These are phyloP conservation scores for Drosophila arizonae DNA, from an alignment of 1,140 invertebrate genomes.

Conservation along the genomic window DNA sequence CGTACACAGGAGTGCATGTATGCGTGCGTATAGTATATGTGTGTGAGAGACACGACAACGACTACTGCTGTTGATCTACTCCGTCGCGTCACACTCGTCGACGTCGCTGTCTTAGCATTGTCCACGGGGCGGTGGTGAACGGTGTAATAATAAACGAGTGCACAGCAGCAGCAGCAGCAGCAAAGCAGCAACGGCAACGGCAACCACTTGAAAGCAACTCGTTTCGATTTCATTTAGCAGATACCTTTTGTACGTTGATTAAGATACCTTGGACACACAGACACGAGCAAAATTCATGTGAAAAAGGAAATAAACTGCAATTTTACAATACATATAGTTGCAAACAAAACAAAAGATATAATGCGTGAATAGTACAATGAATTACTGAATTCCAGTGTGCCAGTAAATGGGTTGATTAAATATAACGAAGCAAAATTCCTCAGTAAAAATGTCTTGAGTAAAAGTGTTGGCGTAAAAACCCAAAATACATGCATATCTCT, in stretches of 20 bases:
- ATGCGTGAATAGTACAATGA: conserved; percentile 23
- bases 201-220: conserved; percentile 82
- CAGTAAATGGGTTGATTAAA: conserved; percentile 36
- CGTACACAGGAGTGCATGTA: conserved; percentile 16
- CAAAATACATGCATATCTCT: conserved; percentile 43
- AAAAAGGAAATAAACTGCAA: conserved; percentile 63
- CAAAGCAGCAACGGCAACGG: conserved; percentile 65
- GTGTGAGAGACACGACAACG: conserved; percentile 32
- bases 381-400: conserved; percentile 56
- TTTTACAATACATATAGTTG: conserved; percentile 32
- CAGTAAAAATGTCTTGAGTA: conserved; percentile 70
- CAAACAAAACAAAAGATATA: conserved; percentile 22
- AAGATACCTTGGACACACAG: conserved; percentile 75
- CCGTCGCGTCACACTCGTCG: conserved; percentile 58
- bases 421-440: conserved; percentile 45
- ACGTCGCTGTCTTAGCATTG: conserved; percentile 44
- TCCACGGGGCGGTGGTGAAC: conserved; percentile 57
- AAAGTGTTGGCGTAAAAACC: conserved; percentile 69
- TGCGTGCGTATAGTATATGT: conserved; percentile 13
- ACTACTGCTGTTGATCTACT: conserved; percentile 53
- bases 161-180: conserved; percentile 59
- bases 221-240: conserved; percentile 82
- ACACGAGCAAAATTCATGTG: conserved; percentile 47
- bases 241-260: conserved; percentile 82
- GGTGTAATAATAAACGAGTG: conserved; percentile 79